Evolutionary conservation across 2,113 vertebrate species (phyloP).

Genomic region (Alaudala cheleensis): DNA sequence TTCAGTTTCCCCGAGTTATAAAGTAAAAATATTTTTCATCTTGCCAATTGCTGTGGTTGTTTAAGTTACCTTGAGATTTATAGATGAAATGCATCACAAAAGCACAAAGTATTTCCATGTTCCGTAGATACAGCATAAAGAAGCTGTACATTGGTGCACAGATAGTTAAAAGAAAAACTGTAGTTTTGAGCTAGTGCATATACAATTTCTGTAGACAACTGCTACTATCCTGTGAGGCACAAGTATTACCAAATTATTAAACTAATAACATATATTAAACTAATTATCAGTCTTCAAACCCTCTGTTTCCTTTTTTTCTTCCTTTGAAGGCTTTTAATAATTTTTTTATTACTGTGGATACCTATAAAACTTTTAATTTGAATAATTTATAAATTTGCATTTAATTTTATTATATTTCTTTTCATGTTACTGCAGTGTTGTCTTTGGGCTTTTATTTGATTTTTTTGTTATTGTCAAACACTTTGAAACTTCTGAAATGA

Average conservation of each 20-base stretch:
- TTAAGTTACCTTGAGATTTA: background rate
- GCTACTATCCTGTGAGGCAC: background rate
- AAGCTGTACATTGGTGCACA: background rate
- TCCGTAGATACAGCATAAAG: background rate
- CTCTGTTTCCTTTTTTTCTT: conserved; percentile 10
- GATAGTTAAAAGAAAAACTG: background rate
- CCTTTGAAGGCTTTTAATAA: conserved; percentile 33
- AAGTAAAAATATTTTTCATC: background rate
- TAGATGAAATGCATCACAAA: background rate
- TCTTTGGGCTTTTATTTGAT: conserved; percentile 55
- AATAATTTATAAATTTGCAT: conserved; percentile 43
- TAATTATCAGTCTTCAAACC: conserved; percentile 37
- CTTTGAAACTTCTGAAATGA: conserved; percentile 55
- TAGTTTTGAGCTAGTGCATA: background rate
- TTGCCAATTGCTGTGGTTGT: background rate
- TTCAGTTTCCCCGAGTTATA: background rate
- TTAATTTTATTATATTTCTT: conserved; percentile 53
- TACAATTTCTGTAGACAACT: conserved; percentile 1
- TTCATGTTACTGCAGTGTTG: conserved; percentile 48
- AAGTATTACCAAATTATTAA: conserved; percentile 46
- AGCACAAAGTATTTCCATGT: background rate
- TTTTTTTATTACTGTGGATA: conserved; percentile 20
- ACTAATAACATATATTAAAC: conserved; percentile 59
- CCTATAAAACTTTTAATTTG: conserved; percentile 45
- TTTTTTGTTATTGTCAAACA: conserved; percentile 45